A percentile compares a stretch with the other conserved stretches of the same genome.
Conservation (phyloP, 2,888 invertebrate genomes). For the Amiota minor region DNA sequence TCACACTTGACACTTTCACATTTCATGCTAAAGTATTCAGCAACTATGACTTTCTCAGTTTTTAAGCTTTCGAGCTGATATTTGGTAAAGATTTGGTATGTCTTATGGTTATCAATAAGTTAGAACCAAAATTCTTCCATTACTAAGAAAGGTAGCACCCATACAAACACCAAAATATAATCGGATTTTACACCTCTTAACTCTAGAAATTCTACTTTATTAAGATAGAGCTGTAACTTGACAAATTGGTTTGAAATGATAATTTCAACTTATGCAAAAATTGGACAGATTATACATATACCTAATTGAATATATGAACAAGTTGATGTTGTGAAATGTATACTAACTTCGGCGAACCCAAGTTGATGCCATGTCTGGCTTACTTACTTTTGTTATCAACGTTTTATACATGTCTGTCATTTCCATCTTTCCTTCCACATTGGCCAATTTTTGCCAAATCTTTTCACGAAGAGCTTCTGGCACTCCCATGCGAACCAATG, state of each 20-base stretch:
- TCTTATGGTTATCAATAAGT: too few relatives aligned
- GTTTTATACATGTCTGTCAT: constrained; percentile 94
- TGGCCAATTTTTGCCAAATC: constrained; percentile 96
- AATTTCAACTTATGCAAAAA: not conserved
- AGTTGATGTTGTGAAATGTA: not conserved
- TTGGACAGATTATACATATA: not conserved
- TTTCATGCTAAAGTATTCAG: too few relatives aligned
- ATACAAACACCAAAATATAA: too few relatives aligned
- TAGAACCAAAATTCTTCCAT: too few relatives aligned
- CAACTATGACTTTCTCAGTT: too few relatives aligned
- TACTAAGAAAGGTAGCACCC: too few relatives aligned
- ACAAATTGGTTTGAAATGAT: not conserved
- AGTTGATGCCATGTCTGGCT: not conserved
- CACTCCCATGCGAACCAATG: constrained; percentile 89
- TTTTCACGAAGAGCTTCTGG: constrained; percentile 97
- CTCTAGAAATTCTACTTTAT: too few relatives aligned
- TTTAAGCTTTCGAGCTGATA: too few relatives aligned
- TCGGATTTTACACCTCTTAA: too few relatives aligned
- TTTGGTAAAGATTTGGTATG: too few relatives aligned
- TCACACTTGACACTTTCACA: too few relatives aligned
- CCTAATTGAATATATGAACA: too few relatives aligned
- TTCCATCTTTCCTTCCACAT: constrained; percentile 85
- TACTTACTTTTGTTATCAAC: constrained; percentile 89
- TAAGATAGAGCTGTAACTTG: not conserved
- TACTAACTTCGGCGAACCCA: not conserved